Evolutionary conservation across 2,888 invertebrate species (phyloP).

Genomic region (Heterodera filipjevi): DNA sequence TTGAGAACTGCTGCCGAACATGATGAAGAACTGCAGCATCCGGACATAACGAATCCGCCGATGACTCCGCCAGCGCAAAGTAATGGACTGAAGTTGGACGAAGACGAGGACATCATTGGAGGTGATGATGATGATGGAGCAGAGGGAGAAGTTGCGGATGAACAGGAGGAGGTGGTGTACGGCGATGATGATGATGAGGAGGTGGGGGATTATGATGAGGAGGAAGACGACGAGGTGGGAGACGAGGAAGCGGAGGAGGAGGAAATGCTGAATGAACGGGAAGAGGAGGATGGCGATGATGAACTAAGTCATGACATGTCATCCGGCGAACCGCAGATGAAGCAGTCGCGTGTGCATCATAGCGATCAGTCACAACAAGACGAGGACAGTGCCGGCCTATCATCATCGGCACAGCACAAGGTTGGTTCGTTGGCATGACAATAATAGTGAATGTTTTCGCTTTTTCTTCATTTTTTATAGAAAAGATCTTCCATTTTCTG

Average conservation of each 20-base stretch:
- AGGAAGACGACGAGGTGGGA: not conserved
- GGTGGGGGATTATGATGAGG: slow-evolving; percentile 18
- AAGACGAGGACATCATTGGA: not conserved
- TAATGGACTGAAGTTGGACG: slow-evolving; percentile 21
- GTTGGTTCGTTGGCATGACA: too few species aligned
- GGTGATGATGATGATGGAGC: slow-evolving; percentile 20
- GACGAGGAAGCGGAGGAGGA: not conserved
- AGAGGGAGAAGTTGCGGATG: too few species aligned
- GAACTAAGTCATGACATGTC: slow-evolving; percentile 1
- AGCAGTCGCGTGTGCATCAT: slow-evolving; percentile 20
- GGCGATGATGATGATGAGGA: slow-evolving; percentile 28
- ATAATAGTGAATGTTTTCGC: too few species aligned
- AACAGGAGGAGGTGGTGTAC: slow-evolving; percentile 16
- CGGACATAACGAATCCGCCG: not conserved
- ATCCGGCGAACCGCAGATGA: slow-evolving; percentile 9
- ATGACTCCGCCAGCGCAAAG: not conserved
- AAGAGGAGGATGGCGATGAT: not conserved
- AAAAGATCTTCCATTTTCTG: too few species aligned
- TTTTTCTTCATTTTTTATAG: too few species aligned
- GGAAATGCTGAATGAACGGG: not conserved
- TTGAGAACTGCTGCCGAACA: too few species aligned
- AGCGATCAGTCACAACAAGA: too few species aligned
- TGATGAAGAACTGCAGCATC: not conserved
- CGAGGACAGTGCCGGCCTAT: too few species aligned
- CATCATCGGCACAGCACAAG: too few species aligned